Conservation (phyloP, 2,113 vertebrate species). For the Genyomyrus donnyi region DNA sequence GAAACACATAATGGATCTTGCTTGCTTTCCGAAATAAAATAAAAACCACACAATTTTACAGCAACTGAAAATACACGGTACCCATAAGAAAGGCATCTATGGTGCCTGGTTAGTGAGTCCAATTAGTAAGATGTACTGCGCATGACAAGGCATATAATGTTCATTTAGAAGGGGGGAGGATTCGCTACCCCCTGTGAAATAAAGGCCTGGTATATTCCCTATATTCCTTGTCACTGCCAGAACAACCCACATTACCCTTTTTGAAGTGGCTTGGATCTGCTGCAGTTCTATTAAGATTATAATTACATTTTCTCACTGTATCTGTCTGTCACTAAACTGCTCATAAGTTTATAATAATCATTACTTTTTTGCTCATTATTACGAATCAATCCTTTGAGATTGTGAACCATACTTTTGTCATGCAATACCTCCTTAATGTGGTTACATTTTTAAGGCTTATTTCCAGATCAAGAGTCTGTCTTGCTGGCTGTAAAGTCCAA, state of each 20-base stretch:
- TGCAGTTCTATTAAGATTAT: background rate
- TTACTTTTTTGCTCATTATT: background rate
- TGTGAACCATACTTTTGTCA: background rate
- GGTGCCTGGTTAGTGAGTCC: background rate
- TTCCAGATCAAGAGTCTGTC: background rate
- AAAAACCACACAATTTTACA: background rate
- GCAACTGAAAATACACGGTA: background rate
- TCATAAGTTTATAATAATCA: background rate
- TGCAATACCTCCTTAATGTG: background rate
- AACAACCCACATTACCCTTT: background rate
- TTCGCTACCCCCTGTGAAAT: background rate
- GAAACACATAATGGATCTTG: background rate
- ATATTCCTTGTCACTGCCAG: background rate
- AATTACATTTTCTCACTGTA: background rate
- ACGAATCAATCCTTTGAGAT: background rate
- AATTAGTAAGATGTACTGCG: background rate
- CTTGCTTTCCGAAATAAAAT: background rate
- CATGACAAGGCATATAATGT: background rate
- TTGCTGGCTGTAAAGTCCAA: background rate
- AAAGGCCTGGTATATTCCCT: background rate
- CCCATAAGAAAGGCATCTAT: background rate
- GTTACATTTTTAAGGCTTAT: background rate
- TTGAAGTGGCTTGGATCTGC: background rate
- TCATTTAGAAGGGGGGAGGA: background rate
- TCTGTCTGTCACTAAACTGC: background rate